Evolutionary conservation across 2,113 vertebrate species (phyloP).

Genomic region (Prochilodus magdalenae): DNA sequence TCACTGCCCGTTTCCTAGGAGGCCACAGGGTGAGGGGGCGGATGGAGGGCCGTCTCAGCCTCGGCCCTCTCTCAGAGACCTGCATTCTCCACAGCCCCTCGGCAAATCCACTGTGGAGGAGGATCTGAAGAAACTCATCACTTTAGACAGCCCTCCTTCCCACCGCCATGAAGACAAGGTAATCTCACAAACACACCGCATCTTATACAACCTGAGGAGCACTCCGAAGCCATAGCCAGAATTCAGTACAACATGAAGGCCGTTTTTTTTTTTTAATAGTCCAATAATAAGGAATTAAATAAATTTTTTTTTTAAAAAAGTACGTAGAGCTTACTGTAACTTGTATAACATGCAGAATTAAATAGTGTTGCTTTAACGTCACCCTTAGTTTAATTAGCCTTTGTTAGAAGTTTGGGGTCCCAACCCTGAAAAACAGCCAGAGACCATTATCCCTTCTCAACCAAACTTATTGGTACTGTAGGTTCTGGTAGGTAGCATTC

Average conservation of each 20-base stretch:
- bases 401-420: no score
- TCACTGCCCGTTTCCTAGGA: conserved; percentile 72
- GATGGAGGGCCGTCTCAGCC: conserved; percentile 84
- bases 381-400: no score
- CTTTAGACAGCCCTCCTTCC: conserved; percentile 86
- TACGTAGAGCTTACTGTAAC: no score
- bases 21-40: conserved; percentile 89
- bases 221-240: neutral
- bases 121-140: conserved; percentile 89
- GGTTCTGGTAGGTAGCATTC: no score
- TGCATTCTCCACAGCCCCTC: conserved; percentile 87
- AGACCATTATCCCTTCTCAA: no score
- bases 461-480: no score
- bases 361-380: no score
- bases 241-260: neutral
- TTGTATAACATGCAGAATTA: no score
- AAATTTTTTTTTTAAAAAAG: no score
- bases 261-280: neutral
- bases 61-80: conserved; percentile 89
- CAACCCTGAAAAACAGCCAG: no score
- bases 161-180: conserved; percentile 90
- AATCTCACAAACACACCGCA: conserved; percentile 53
- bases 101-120: conserved; percentile 92
- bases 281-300: neutral
- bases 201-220: neutral